phyloP scores from a whole-genome alignment of 2,113 vertebrate genomes.

The Pandion haliaetus region DNA sequence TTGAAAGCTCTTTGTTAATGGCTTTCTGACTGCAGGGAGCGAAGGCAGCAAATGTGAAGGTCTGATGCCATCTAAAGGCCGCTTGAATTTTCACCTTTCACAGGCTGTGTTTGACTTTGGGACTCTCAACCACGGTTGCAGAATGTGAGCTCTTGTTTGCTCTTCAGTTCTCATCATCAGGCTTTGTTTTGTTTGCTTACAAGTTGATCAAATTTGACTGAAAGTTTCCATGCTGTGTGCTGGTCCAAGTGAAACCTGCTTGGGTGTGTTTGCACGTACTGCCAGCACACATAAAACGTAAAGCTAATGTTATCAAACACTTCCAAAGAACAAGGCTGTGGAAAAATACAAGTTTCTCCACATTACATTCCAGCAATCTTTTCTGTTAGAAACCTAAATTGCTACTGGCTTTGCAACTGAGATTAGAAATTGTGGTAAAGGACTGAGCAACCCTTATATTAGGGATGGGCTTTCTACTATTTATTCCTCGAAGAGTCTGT shows the following conservation, averaged over 20 bases:
- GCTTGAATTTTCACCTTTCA: neutral
- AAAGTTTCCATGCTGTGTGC: neutral
- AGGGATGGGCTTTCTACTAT: neutral
- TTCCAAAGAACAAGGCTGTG: neutral
- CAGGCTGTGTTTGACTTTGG: neutral
- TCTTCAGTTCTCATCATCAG: neutral
- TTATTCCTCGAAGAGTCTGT: neutral
- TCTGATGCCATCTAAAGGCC: constrained; percentile 56
- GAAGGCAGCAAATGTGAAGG: neutral
- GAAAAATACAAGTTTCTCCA: neutral
- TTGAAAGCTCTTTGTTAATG: constrained; percentile 35
- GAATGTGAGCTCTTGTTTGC: neutral
- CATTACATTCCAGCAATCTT: neutral
- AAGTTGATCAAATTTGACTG: neutral
- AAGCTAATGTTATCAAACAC: neutral
- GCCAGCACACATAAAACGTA: accelerated
- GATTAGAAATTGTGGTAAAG: neutral
- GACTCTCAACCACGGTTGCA: neutral
- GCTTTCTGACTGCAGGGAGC: neutral
- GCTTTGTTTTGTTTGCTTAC: neutral
- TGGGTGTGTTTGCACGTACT: accelerated
- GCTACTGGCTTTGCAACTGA: neutral
- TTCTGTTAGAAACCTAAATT: neutral
- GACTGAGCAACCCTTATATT: neutral
- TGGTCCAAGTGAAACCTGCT: neutral